phyloP scores from a whole-genome alignment of 1,140 invertebrate genomes.

The Megathymus violae region DNA sequence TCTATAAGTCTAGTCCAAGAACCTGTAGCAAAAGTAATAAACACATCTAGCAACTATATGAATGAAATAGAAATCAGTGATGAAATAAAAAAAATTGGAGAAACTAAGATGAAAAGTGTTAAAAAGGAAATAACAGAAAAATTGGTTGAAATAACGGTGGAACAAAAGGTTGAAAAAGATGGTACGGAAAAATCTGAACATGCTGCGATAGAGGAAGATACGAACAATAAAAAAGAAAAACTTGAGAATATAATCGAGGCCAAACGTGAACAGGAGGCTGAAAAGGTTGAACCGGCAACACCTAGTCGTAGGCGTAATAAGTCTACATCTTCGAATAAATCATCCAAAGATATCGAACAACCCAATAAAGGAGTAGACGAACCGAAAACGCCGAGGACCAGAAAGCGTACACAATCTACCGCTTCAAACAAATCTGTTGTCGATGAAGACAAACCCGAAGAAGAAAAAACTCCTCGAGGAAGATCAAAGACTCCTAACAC shows the following conservation, averaged over 20 bases:
- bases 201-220: constrained; percentile 34
- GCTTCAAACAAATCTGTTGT: constrained; percentile 36
- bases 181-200: too few relatives aligned
- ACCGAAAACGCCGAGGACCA: constrained; percentile 40
- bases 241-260: constrained; percentile 16
- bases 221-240: constrained; percentile 9
- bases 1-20: neutral
- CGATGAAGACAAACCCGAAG: constrained; percentile 22
- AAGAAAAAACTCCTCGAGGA: constrained; percentile 52
- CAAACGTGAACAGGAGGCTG: constrained; percentile 9
- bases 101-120: too few relatives aligned
- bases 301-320: constrained; percentile 49
- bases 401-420: constrained; percentile 50
- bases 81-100: constrained; percentile 6
- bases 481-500: constrained; percentile 57
- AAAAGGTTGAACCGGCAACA: constrained; percentile 38
- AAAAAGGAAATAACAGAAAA: neutral
- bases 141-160: neutral
- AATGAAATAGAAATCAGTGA: constrained; percentile 14
- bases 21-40: neutral
- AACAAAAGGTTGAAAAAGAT: neutral
- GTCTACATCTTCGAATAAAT: constrained; percentile 53
- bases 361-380: constrained; percentile 25
- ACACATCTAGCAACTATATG: neutral
- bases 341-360: constrained; percentile 36